Evolutionary conservation across 2,797 vertebrate genomes (phyloP).

Genomic region (Steatocranus sp.): DNA sequence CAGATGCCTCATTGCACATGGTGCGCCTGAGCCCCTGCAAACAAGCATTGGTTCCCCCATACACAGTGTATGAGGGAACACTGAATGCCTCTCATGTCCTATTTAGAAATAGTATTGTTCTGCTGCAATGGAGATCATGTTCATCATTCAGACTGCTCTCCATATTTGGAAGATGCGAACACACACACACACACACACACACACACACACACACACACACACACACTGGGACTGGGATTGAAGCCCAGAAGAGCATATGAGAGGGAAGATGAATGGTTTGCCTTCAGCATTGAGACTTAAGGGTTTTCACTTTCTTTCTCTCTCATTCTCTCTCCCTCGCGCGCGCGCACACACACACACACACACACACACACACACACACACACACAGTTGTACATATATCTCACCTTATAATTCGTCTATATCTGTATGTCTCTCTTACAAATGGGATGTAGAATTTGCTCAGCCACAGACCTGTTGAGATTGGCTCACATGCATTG

Average conservation of each 20-base stretch:
- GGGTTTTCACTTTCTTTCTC: conserved; percentile 13
- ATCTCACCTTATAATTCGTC: background rate
- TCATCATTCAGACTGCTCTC: conserved; percentile 60
- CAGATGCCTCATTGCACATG: conserved; percentile 53
- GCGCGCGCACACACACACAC: background rate
- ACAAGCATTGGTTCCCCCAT: conserved; percentile 11
- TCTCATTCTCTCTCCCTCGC: background rate
- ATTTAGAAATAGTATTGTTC: conserved; percentile 69
- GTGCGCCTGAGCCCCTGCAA: conserved; percentile 24
- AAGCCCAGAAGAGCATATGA: conserved; percentile 66
- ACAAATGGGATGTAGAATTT: conserved; percentile 2
- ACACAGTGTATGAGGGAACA: conserved; percentile 22
- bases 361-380: background rate
- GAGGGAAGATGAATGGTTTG: conserved; percentile 66
- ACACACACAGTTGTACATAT: background rate
- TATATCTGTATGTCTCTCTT: conserved; percentile 7
- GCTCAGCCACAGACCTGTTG: background rate
- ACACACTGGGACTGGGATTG: conserved; percentile 34
- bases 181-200: background rate
- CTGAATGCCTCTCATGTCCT: conserved; percentile 63
- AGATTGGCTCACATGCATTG: conserved; percentile 1
- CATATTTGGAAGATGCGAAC: conserved; percentile 32
- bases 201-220: background rate
- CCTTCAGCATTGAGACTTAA: conserved; percentile 58
- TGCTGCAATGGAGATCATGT: conserved; percentile 62